phyloP scores from a whole-genome alignment of 2,888 invertebrate genomes.

The Pocota personata region DNA sequence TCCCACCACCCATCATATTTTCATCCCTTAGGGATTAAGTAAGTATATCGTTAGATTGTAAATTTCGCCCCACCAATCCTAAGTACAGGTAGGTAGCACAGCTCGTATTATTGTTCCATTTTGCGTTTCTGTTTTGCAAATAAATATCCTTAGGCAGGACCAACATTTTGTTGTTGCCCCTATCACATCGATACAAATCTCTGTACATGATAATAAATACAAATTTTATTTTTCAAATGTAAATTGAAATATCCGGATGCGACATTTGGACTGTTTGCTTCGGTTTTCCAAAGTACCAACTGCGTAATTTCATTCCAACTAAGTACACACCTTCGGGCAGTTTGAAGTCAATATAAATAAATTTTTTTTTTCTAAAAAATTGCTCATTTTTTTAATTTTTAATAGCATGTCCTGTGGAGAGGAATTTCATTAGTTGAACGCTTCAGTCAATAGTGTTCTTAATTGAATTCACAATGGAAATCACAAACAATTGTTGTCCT shows the following conservation, averaged over 20 bases:
- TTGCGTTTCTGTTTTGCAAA: slow-evolving; percentile 26
- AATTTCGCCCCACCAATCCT: too few relatives aligned
- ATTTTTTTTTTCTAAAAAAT: background rate
- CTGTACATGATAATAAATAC: slow-evolving; percentile 14
- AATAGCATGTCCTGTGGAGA: background rate
- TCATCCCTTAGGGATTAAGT: background rate
- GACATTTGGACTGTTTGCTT: background rate
- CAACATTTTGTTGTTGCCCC: background rate
- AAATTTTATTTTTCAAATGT: slow-evolving; percentile 10
- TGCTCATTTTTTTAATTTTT: background rate
- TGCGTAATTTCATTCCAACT: background rate
- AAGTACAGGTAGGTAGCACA: background rate
- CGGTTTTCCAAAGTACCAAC: background rate
- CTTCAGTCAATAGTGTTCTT: background rate
- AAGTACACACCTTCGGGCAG: background rate
- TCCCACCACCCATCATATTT: background rate
- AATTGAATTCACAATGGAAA: background rate
- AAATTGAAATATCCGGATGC: slow-evolving; percentile 6
- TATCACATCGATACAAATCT: slow-evolving; percentile 10
- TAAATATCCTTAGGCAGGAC: slow-evolving; percentile 30
- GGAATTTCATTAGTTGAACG: slow-evolving; percentile 1
- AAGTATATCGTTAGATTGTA: slow-evolving; percentile 14
- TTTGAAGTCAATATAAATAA: background rate
- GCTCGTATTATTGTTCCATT: slow-evolving; percentile 19
- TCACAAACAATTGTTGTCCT: background rate